These are phyloP conservation scores for Catostomus latipinnis DNA, from an alignment of 2,797 vertebrate genomes.

Conservation along the genomic window DNA sequence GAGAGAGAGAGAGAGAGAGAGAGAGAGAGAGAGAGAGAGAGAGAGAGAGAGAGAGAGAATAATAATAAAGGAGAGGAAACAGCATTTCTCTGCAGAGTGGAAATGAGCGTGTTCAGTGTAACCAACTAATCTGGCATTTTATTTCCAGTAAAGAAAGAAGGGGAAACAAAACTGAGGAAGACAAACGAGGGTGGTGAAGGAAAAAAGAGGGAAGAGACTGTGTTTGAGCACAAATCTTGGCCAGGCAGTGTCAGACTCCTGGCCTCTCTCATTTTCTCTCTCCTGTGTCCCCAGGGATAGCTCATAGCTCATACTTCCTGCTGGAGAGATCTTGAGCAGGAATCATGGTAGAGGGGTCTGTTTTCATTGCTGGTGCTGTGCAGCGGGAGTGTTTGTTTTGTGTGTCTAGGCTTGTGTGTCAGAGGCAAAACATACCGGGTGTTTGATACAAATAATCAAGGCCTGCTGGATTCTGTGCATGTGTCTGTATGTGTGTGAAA, in stretches of 20 bases:
- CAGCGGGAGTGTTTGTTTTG: conserved; percentile 11
- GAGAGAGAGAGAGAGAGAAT: conserved; percentile 13
- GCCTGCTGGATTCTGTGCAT: not conserved
- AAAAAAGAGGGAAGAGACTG: not conserved
- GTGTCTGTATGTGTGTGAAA: conserved; percentile 49
- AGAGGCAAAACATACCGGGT: conserved; percentile 55
- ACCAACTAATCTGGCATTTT: conserved; percentile 28
- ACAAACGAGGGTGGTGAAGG: conserved; percentile 33
- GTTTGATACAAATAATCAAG: conserved; percentile 20
- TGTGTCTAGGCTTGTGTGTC: conserved; percentile 44
- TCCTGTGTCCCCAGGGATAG: conserved; percentile 23
- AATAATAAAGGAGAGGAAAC: conserved; percentile 53
- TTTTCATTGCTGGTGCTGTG: conserved; percentile 56
- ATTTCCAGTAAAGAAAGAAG: conserved; percentile 13
- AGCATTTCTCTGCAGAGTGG: conserved; percentile 39
- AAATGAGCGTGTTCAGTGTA: conserved; percentile 33
- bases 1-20: conserved; percentile 37
- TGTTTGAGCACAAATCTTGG: conserved; percentile 40
- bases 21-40: conserved; percentile 43
- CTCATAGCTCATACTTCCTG: conserved; percentile 49
- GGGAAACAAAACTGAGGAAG: conserved; percentile 15
- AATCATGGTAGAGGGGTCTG: conserved; percentile 45
- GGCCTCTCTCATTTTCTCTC: conserved; percentile 19
- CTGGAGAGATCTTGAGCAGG: conserved; percentile 51
- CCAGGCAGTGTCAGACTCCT: conserved; percentile 32